phyloP scores from a whole-genome alignment of 2,888 invertebrate species.

The Operophtera brumata region DNA sequence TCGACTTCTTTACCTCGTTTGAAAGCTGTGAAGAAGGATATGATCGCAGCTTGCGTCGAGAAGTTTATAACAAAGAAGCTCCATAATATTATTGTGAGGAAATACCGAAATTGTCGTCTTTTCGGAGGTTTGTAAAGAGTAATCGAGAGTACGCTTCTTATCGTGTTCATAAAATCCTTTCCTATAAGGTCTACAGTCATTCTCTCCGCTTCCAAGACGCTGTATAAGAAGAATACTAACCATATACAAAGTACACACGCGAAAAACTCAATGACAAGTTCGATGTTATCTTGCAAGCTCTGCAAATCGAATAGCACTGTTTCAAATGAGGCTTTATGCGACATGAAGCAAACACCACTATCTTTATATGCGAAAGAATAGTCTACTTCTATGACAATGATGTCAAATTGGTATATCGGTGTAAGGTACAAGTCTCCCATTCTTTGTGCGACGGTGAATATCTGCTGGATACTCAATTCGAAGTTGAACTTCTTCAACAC shows the following conservation, averaged over 20 bases:
- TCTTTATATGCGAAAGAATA: slow-evolving; percentile 56
- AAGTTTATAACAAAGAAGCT: slow-evolving; percentile 69
- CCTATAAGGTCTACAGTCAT: slow-evolving; percentile 59
- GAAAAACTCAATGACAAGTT: slow-evolving; percentile 40
- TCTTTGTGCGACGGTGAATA: slow-evolving; percentile 56
- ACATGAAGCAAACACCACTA: slow-evolving; percentile 66
- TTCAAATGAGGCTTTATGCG: slow-evolving; percentile 62
- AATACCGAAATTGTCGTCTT: slow-evolving; percentile 56
- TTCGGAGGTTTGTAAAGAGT: slow-evolving; percentile 57
- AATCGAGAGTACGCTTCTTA: slow-evolving; percentile 56
- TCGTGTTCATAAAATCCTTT: slow-evolving; percentile 63
- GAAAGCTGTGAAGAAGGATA: slow-evolving; percentile 66
- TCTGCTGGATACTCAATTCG: slow-evolving; percentile 52
- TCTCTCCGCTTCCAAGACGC: slow-evolving; percentile 42
- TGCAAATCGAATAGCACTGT: slow-evolving; percentile 58
- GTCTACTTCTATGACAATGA: slow-evolving; percentile 60
- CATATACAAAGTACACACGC: slow-evolving; percentile 60
- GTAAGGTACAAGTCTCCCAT: slow-evolving; percentile 59
- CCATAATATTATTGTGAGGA: slow-evolving; percentile 62
- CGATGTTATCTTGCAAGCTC: slow-evolving; percentile 42
- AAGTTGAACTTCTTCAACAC: slow-evolving; percentile 54
- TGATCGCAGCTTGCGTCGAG: slow-evolving; percentile 65
- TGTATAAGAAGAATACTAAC: slow-evolving; percentile 57
- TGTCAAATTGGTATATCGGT: slow-evolving; percentile 66
- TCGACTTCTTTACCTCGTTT: slow-evolving; percentile 69